Percentiles rank a stretch among this genome's conserved stretches.
These are phyloP conservation scores for Parazoanthus atlanticus DNA, from an alignment of 92 coral and sea anemone species.

Conservation along the genomic window DNA sequence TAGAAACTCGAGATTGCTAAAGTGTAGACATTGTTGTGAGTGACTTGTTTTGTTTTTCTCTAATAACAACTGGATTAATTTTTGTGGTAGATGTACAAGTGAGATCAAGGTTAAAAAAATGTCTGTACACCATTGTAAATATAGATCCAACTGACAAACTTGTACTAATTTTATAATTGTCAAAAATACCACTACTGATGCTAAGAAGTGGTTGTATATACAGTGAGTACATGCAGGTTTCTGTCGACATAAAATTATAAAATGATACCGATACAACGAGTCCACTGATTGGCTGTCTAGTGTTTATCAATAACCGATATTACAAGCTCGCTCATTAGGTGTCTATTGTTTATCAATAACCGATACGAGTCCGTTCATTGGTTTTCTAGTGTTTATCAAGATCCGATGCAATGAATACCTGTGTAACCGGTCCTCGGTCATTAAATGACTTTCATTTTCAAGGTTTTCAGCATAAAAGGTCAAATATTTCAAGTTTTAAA, in stretches of 20 bases:
- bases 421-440: too few species aligned
- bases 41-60: background rate
- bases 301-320: too few species aligned
- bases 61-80: background rate
- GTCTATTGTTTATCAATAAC: background rate
- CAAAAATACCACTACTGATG: background rate
- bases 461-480: too few species aligned
- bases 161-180: background rate
- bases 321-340: background rate
- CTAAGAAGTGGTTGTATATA: too few species aligned
- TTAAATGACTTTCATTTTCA: too few species aligned
- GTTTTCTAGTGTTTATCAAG: too few species aligned
- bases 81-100: background rate
- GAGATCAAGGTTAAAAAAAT: too few species aligned
- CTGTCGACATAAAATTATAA: too few species aligned
- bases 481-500: background rate
- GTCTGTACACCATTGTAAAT: too few species aligned
- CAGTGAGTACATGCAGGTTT: too few species aligned
- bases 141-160: background rate
- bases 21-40: background rate
- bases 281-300: background rate
- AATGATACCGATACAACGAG: background rate
- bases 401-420: too few species aligned
- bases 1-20: background rate
- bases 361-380: too few species aligned